These are phyloP conservation scores for Frankliniella fusca DNA, from an alignment of 2,888 invertebrate species.

Conservation along the genomic window DNA sequence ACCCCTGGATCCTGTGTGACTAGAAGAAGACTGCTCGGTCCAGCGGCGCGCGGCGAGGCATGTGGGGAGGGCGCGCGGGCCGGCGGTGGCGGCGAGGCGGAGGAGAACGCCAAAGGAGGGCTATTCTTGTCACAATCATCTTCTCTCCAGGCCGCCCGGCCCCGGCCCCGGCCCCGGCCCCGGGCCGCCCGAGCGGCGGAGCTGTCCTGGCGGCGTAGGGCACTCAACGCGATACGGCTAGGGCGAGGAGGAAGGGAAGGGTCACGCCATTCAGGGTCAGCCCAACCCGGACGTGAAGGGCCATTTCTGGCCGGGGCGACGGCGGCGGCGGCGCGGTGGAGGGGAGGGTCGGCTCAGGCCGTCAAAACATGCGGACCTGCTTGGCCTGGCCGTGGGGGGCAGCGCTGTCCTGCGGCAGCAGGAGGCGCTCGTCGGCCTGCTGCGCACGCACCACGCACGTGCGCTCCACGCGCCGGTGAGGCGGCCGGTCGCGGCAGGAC, in stretches of 20 bases:
- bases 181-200: not conserved
- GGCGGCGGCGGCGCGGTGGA: not conserved
- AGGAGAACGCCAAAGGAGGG: too few species aligned
- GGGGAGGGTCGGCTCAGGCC: not conserved
- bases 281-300: not conserved
- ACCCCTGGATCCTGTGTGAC: too few species aligned
- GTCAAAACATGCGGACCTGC: constrained; percentile 15
- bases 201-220: not conserved
- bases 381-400: not conserved
- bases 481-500: constrained; percentile 2
- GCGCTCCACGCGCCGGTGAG: not conserved
- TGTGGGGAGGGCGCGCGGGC: too few species aligned
- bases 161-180: not conserved
- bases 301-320: not conserved
- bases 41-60: too few species aligned
- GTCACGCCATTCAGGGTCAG: not conserved
- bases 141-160: not conserved
- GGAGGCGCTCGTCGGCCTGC: constrained; percentile 11
- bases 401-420: not conserved
- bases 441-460: constrained; percentile 9
- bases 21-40: too few species aligned
- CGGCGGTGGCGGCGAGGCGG: too few species aligned
- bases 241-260: not conserved
- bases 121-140: too few species aligned
- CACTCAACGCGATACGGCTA: not conserved